phyloP scores from a whole-genome alignment of 1,140 invertebrate genomes.

The Aporrectodea caliginosa region DNA sequence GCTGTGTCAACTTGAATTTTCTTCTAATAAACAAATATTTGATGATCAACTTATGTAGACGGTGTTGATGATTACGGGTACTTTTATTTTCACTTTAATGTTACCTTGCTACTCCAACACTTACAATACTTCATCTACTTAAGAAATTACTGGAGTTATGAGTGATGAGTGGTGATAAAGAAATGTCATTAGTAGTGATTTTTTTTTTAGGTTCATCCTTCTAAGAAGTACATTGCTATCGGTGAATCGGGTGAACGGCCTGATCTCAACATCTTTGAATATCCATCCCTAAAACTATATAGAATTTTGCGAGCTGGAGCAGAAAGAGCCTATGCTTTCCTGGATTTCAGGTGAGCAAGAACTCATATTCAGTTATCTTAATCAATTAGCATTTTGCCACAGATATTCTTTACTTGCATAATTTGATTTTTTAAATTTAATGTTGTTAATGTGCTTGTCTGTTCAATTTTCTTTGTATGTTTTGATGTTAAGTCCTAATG shows the following conservation, averaged over 20 bases:
- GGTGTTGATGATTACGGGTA: too few relatives aligned
- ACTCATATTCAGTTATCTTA: not conserved
- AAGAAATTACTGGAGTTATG: too few relatives aligned
- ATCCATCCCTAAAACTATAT: conserved; percentile 71
- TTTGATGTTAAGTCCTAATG: conserved; percentile 64
- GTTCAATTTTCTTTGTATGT: not conserved
- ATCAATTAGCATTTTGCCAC: not conserved
- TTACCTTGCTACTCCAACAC: too few relatives aligned
- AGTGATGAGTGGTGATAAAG: too few relatives aligned
- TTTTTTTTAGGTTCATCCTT: conserved; percentile 61
- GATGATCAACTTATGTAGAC: too few relatives aligned
- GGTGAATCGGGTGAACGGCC: conserved; percentile 67
- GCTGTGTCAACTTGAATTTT: too few relatives aligned
- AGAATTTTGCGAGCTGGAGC: conserved; percentile 72
- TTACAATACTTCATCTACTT: too few relatives aligned
- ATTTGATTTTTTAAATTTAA: not conserved
- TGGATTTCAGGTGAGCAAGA: conserved; percentile 70
- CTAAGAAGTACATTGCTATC: conserved; percentile 70
- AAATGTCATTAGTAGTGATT: too few relatives aligned
- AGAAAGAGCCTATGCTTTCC: conserved; percentile 65
- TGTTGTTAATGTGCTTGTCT: not conserved
- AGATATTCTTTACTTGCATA: not conserved
- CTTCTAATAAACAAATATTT: too few relatives aligned
- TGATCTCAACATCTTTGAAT: conserved; percentile 75
- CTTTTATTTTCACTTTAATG: too few relatives aligned